Evolutionary conservation across 2,113 vertebrate species (phyloP), one percentile per base, ranked within the genome.

Genomic region (Passer domesticus): DNA sequence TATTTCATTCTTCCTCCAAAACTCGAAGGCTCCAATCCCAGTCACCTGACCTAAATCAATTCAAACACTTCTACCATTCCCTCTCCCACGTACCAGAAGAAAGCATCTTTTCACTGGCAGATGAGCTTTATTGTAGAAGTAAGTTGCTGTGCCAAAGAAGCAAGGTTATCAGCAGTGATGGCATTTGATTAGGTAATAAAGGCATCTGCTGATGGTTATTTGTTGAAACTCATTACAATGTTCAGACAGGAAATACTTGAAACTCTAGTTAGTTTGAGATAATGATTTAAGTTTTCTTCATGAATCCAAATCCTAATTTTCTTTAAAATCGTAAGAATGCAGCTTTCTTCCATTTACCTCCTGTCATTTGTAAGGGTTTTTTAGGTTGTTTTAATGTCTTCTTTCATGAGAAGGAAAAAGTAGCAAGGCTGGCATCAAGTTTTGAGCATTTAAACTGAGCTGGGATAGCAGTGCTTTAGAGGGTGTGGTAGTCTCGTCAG

Each of bases 241-340:
- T 95, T 93, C 90, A 89, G 72, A 67, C 85, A 80, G 75, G 95
- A 94, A 95, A 73, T 80, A 92, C 82, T 85, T 92, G 90, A 93
- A 96, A 83, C 41, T 73, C n/a, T 55, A 74, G 87, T 88, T 88
- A 80, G 70, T 62, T 76, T 73, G 55, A 83, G 67, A 31, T 83
- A 39, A 55, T 74, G 4, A 59, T 92, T 93, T 86, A n/a, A 49
- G 41, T 80, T 92, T 83, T 55, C 33, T 80, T 23, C 59, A 19
- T 80, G 43, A 88, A 62, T 81, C 33, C 50, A 50, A 74, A 50
- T 86, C 12, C 72, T 69, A 58, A 33, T 91, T 94, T 82, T 73
- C 46, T 74, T 78, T 62, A 64, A 76, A 85, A 66, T 62, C 11
- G 1, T 50, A 66, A 68, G 58, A 90, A 46, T 37, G 15, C 4